Base-by-base conservation (phyloP, 2,797 vertebrate species). In the Poliocrania exsul region DNA sequence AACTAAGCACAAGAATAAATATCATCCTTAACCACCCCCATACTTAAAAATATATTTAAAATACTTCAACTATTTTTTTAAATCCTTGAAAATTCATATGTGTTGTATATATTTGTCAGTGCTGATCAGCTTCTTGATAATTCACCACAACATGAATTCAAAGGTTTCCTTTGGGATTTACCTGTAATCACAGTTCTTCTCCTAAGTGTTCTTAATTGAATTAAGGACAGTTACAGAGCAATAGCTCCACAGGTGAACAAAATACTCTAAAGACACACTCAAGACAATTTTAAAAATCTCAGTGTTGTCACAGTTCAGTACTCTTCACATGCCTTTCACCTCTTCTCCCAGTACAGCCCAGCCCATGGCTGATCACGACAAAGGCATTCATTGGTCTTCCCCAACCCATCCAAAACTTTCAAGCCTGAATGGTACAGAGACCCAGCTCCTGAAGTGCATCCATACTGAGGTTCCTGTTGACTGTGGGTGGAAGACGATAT, bases 301-400 rank as follows among this genome's bases (percentile, higher is more conserved):
- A 26, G 6, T 11, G 11, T n/a, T 89, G 50, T 14, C 31, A 51
- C 17, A 13, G 35, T 17, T 67, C 58, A 35, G 7, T 11, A 25
- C 8, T 17, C 26, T 58, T n/a, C 33, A 75, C 4, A 11, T 0
- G 16, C 16, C 6, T 86, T 91, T 37, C 35, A 17, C 6, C 42
- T 65, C 13, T 31, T 49, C 46, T 50, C 24, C 0, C 0, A 61
- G 58, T 3, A 44, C 4, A 78, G 31, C 21, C 31, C 2, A 12
- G 33, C 5, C 47, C 81, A 58, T 11, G 21, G 33, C 9, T 65
- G 40, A 51, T 29, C 7, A 56, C 35, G 16, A 56, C 58, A 87
- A 54, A 77, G 15, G 11, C 44, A 58, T 0, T n/a, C 15, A 11
- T 1, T 20, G 8, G 10, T 70, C 12, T 83, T 13, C 5, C 17